Conservation (phyloP, 2,797 vertebrate species). For the Cossypha niveicapilla region DNA sequence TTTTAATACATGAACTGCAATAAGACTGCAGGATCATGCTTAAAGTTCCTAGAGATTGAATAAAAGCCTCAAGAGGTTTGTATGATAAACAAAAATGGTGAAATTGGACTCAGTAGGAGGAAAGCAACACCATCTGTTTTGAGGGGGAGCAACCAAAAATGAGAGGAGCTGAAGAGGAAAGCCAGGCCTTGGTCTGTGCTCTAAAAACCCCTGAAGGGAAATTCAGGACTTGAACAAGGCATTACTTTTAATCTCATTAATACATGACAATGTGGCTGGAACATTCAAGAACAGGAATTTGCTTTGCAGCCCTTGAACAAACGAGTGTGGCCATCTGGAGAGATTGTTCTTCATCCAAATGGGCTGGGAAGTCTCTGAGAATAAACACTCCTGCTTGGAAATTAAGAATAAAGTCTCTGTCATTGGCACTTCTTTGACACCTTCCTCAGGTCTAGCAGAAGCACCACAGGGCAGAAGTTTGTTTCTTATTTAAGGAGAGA, state of each 20-base stretch:
- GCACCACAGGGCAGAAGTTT: neutral
- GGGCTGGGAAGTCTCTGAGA: neutral
- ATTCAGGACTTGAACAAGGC: neutral
- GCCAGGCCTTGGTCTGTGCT: neutral
- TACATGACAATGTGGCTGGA: neutral
- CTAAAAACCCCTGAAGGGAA: neutral
- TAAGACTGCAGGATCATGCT: neutral
- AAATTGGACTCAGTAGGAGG: neutral
- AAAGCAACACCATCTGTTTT: neutral
- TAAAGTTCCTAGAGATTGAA: neutral
- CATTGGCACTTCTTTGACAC: neutral
- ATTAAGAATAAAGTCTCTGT: neutral
- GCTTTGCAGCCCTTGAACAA: neutral
- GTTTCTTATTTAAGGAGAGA: neutral
- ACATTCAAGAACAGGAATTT: neutral
- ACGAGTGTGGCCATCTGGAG: neutral
- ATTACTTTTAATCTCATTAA: neutral
- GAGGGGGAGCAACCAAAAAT: neutral
- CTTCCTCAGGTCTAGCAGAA: neutral
- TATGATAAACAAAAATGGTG: neutral
- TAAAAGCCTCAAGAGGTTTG: neutral
- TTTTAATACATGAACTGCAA: neutral
- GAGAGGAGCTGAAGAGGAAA: neutral
- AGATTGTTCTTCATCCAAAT: neutral
- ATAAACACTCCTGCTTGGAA: neutral